Evolutionary conservation across 2,888 invertebrate species (phyloP).

Genomic region (Micropterix aruncella): DNA sequence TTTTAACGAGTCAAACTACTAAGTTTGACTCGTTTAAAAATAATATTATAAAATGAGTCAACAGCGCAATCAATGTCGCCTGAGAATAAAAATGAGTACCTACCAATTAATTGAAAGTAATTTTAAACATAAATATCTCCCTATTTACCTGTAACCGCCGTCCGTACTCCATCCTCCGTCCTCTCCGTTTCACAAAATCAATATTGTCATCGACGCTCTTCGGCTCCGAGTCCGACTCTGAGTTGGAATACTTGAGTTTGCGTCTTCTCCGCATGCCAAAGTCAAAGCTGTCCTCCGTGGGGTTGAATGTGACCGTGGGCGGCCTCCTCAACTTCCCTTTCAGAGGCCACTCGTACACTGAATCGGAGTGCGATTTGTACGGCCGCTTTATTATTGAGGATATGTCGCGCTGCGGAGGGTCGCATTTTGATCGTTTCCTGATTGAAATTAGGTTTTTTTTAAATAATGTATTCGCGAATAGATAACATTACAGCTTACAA

Average conservation of each 20-base stretch:
- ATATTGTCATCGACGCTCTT: not conserved
- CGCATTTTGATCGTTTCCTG: not conserved
- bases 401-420: not conserved
- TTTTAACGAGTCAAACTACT: no score
- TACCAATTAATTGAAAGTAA: no score
- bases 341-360: not conserved
- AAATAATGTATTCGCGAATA: no score
- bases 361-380: not conserved
- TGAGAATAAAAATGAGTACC: no score
- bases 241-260: not conserved
- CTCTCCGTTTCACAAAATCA: not conserved
- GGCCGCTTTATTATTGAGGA: not conserved
- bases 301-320: not conserved
- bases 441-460: no score
- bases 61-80: no score
- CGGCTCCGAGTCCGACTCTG: not conserved
- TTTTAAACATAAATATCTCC: no score
- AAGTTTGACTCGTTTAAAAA: no score
- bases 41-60: no score
- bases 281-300: not conserved
- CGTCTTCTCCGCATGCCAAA: not conserved
- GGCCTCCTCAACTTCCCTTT: not conserved
- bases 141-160: not conserved
- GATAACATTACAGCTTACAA: no score
- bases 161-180: not conserved